Base-by-base conservation (phyloP, 2,797 vertebrate species). In the Delichon dasypus region DNA sequence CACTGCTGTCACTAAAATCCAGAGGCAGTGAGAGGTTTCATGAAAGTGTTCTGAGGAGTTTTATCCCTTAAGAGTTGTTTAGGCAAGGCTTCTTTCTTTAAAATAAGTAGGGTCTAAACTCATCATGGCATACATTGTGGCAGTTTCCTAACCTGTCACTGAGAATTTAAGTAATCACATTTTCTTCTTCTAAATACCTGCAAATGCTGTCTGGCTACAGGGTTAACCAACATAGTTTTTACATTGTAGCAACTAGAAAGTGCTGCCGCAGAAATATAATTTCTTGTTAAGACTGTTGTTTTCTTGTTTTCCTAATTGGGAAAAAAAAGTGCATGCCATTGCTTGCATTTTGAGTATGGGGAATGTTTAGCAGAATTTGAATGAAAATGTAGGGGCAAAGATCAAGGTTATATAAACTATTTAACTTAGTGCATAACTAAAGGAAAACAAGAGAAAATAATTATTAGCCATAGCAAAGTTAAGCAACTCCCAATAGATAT, bases 371-470 rank as follows among this genome's bases (percentile, higher is more conserved):
- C 71, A 87, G 45, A 62, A 79, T 73, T 95, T 58, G 22, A 81
- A 70, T 75, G 36, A 81, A 81, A 88, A 79, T 14, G 6, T 29
- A 48, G 14, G 55, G 42, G 25, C 58, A 86, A 79, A 86, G 50
- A 38, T 78, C 51, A 84, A 78, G 25, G 42, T 89, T 87, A 34
- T 53, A 48, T 17, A 85, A 94, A 57, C 40, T 7, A 38, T 77
- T 91, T 81, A 60, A 61, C 44, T 81, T 80, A 30, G 3, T 87
- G 32, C 23, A 36, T 58, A 82, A 48, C 34, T 62, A 77, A 89
- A 89, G 60, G 30, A 82, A 92, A 94, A 76, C 26, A 85, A 90
- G 17, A 67, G 13, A 48, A 92, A 92, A 60, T 75, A 90, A 68
- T 80, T 68, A 90, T 61, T 58, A 58, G 21, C 19, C 30, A 30